Percentiles rank a stretch among this genome's conserved stretches.
These are phyloP conservation scores for Anodontia alba DNA, from an alignment of 2,888 invertebrate genomes.

Conservation along the genomic window DNA sequence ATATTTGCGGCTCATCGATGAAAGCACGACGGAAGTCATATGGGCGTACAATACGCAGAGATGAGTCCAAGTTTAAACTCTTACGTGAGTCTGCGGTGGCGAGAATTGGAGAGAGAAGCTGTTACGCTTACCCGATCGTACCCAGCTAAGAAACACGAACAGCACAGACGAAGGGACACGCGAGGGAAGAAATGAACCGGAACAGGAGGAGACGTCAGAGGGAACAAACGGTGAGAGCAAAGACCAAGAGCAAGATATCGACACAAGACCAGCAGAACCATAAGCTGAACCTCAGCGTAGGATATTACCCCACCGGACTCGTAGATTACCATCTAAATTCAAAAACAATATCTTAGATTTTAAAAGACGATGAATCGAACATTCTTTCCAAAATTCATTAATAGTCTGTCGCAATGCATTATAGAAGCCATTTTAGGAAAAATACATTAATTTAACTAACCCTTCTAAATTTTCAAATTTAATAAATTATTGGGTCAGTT, in stretches of 20 bases:
- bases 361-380: neutral
- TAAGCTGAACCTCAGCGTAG: neutral
- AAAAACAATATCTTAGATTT: neutral
- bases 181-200: neutral
- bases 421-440: neutral
- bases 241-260: neutral
- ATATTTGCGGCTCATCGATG: conserved; percentile 36
- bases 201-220: neutral
- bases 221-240: neutral
- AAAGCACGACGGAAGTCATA: conserved; percentile 26
- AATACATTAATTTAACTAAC: neutral
- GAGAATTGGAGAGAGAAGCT: neutral
- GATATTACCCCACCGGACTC: neutral
- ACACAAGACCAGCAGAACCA: too few relatives aligned
- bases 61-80: conserved; percentile 10
- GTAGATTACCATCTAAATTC: neutral
- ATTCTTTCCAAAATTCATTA: neutral
- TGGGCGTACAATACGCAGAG: conserved; percentile 15
- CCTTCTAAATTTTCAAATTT: neutral
- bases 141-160: neutral
- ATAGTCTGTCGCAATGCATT: neutral
- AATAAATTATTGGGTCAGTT: neutral
- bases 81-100: neutral
- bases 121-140: neutral
- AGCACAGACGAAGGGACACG: neutral